Conservation (phyloP, 2,888 invertebrate species). For the Heliconius cydno region DNA sequence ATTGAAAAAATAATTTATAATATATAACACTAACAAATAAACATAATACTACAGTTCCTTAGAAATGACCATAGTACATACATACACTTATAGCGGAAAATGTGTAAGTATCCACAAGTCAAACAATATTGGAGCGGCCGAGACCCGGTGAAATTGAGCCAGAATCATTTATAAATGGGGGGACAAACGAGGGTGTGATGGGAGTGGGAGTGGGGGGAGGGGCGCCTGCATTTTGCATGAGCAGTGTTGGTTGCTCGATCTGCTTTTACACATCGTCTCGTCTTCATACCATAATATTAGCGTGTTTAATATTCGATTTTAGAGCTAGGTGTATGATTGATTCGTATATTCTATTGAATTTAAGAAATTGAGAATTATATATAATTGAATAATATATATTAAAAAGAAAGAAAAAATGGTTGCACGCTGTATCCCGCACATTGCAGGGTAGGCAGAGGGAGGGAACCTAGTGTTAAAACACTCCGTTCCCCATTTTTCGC, state of each 20-base stretch:
- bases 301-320: constrained; percentile 3
- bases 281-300: constrained; percentile 40
- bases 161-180: constrained; percentile 80
- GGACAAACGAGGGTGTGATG: constrained; percentile 55
- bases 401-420: too few species aligned
- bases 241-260: constrained; percentile 63
- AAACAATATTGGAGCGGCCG: constrained; percentile 70
- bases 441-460: too few species aligned
- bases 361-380: not conserved
- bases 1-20: too few species aligned
- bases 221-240: constrained; percentile 78
- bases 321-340: not conserved
- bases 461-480: too few species aligned
- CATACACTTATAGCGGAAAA: constrained; percentile 33
- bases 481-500: too few species aligned
- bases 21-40: not conserved
- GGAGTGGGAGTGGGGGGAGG: constrained; percentile 56
- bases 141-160: constrained; percentile 71
- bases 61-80: not conserved
- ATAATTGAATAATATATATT: not conserved
- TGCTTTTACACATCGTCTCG: constrained; percentile 50
- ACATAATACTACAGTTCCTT: not conserved
- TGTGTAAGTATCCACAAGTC: constrained; percentile 61
- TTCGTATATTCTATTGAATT: not conserved
- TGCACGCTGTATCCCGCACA: too few species aligned